Evolutionary conservation across 92 coral and sea anemone species (phyloP).

Genomic region (Blastomussa wellsi): DNA sequence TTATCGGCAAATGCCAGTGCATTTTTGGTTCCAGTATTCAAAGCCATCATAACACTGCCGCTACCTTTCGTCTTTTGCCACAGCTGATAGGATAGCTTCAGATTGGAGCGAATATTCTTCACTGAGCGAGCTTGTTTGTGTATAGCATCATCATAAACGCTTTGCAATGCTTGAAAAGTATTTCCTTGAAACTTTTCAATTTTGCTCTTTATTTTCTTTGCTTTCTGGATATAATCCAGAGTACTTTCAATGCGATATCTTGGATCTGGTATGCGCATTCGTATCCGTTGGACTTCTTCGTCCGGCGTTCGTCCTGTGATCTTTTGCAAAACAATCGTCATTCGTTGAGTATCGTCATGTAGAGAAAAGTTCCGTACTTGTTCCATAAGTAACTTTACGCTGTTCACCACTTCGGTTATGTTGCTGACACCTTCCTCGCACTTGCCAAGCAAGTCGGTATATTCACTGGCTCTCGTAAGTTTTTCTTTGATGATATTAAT

Average conservation of each 20-base stretch:
- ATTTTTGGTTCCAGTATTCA: conserved; percentile 60
- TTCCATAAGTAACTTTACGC: conserved; percentile 65
- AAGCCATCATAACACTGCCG: conserved; percentile 69
- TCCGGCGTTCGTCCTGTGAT: conserved; percentile 63
- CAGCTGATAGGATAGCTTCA: conserved; percentile 61
- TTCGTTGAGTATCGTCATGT: conserved; percentile 76
- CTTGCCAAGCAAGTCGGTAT: conserved; percentile 68
- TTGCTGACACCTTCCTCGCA: conserved; percentile 69
- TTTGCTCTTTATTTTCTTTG: conserved; percentile 64
- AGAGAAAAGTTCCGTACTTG: conserved; percentile 79
- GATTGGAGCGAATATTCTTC: conserved; percentile 65
- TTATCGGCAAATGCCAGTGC: conserved; percentile 70
- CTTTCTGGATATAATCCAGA: conserved; percentile 62
- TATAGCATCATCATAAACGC: conserved; percentile 70
- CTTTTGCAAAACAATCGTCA: conserved; percentile 67
- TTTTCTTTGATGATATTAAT: background rate
- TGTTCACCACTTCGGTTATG: conserved; percentile 61
- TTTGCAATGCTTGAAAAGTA: conserved; percentile 71
- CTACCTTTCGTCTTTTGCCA: conserved; percentile 67
- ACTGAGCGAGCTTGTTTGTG: conserved; percentile 56
- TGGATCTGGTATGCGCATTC: conserved; percentile 18
- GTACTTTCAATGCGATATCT: conserved; percentile 53
- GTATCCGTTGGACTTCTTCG: no score
- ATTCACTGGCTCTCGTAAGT: conserved; percentile 67
- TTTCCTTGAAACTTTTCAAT: conserved; percentile 64